Evolutionary conservation across 2,113 vertebrate species (phyloP).

Genomic region (Alces alces): DNA sequence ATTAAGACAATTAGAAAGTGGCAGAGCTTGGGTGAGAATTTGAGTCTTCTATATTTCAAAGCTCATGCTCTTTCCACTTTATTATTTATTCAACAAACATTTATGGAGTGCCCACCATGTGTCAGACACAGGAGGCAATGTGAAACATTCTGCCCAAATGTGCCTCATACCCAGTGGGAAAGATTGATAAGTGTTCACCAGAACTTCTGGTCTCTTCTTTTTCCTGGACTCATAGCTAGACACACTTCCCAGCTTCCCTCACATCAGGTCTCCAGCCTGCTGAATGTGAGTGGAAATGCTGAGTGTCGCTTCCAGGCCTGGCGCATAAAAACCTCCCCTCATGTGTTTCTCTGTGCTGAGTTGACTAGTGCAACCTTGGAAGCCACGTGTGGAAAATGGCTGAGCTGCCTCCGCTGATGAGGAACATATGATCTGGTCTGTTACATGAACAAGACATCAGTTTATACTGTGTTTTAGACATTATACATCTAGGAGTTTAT

Average conservation of each 20-base stretch:
- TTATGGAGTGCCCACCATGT: not conserved
- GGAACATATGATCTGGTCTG: not conserved
- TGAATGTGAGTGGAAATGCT: not conserved
- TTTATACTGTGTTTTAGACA: not conserved
- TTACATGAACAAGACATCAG: constrained; percentile 14
- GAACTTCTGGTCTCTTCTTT: not conserved
- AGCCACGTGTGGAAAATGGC: not conserved
- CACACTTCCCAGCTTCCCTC: not conserved
- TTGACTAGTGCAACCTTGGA: not conserved
- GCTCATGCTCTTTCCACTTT: not conserved
- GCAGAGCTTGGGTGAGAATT: not conserved
- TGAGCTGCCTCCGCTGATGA: not conserved
- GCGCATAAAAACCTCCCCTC: not conserved
- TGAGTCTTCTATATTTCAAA: not conserved
- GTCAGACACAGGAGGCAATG: not conserved
- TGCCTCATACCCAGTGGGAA: not conserved
- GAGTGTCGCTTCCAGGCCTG: not conserved
- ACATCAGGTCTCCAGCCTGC: not conserved
- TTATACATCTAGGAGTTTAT: not conserved
- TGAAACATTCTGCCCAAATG: not conserved
- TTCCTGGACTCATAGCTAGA: not conserved
- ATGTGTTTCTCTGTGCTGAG: not conserved
- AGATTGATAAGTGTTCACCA: not conserved
- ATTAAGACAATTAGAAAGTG: not conserved
- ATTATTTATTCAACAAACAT: not conserved